Evolutionary conservation across 2,888 invertebrate species (phyloP), one percentile per base, ranked within the genome.

Genomic region (Mythimna vitellina): DNA sequence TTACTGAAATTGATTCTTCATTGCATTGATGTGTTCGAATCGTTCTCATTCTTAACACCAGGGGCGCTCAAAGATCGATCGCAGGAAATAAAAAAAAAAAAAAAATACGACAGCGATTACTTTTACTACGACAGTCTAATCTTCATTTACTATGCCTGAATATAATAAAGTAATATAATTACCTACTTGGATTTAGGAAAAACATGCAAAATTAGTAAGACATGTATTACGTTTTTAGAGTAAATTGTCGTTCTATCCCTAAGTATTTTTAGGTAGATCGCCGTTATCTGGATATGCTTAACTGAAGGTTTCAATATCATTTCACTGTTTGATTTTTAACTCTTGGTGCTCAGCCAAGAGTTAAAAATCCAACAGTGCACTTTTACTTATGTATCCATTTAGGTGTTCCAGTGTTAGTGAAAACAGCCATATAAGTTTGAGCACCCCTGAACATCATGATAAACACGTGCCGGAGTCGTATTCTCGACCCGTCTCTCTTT

Each of bases 381-480:
- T 51, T 51, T 51, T n/a, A 51, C n/a, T 49, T 51, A 20, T 8
- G 49, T 9, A 1, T 51, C n/a, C n/a, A 20, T 20, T 49, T 51
- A 51, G 6, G 7, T 6, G 49, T 49, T 20, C 20, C 7, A 9
- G 49, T 51, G 49, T 46, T 46, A 46, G 46, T 51, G 49, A 25
- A 53, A 54, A 25, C 25, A 12, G 54, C 46, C 46, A 7, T 12
- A 22, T 7, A 58, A 35, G 4, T 38, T 38, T 60, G 60, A 60
- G 60, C 38, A 60, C 38, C 38, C 60, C 22, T 60, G 38, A 70
- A 58, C 57, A 70, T 65, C 64, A 78, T 72, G 60, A 46, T 46
- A 76, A 71, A 70, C 69, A 81, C 62, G 62, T 75, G 66, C 57
- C 70, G 63, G 46, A 58, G 49, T 68, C 64, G 25, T 76, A 73